phyloP scores from a whole-genome alignment of 2,113 vertebrate genomes.

The Tichodroma muraria region DNA sequence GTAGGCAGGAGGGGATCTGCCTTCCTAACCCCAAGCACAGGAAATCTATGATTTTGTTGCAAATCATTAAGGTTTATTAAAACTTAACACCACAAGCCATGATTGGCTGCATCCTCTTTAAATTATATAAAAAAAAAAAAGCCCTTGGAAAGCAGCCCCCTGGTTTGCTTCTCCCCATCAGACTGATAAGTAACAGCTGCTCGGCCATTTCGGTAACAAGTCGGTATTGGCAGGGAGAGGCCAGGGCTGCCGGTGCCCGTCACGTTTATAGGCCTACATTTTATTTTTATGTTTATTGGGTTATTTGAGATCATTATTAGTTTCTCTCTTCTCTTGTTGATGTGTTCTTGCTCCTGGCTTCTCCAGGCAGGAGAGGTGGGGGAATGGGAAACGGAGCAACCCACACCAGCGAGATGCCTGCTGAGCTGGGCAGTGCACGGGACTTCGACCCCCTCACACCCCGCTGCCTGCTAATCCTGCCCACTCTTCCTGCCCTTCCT shows the following conservation, averaged over 20 bases:
- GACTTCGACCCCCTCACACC: not conserved
- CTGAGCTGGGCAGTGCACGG: accelerated
- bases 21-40: not conserved
- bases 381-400: not conserved
- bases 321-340: conserved; percentile 50
- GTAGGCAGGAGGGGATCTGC: not conserved
- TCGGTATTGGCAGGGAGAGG: conserved; percentile 34
- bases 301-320: conserved; percentile 64
- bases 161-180: conserved; percentile 24
- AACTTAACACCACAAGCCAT: not conserved
- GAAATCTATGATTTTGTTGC: conserved; percentile 20
- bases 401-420: accelerated
- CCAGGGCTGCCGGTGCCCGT: conserved; percentile 42
- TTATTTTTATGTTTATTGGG: conserved; percentile 64
- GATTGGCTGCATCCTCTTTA: conserved; percentile 45
- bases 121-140: not conserved
- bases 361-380: not conserved
- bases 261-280: conserved; percentile 57
- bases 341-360: conserved; percentile 43
- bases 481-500: not conserved
- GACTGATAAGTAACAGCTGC: conserved; percentile 64
- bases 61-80: conserved; percentile 50
- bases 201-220: conserved; percentile 48
- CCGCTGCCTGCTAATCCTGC: not conserved
- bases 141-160: conserved; percentile 47